A percentile compares a stretch with the other conserved stretches of the same genome.
Evolutionary conservation across 2,113 vertebrate genomes (phyloP).

Genomic region (Galbula dea): DNA sequence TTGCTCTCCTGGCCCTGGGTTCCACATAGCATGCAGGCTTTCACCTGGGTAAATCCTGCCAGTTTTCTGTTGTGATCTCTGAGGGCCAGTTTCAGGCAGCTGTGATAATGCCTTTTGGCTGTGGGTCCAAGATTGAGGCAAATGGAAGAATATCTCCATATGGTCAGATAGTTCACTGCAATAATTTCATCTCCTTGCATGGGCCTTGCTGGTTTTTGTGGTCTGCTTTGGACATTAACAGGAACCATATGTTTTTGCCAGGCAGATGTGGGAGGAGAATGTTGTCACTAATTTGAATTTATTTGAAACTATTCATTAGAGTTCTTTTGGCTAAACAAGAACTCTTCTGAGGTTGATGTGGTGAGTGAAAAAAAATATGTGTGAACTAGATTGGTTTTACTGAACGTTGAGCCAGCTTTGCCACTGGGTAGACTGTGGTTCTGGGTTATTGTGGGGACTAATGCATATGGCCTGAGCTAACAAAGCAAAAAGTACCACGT

Average conservation of each 20-base stretch:
- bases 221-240: conserved; percentile 13
- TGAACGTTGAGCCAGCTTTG: background rate
- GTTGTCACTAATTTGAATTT: background rate
- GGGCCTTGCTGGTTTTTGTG: background rate
- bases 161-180: background rate
- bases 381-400: background rate
- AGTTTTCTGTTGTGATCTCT: background rate
- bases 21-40: background rate
- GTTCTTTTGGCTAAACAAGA: background rate
- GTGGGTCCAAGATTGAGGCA: background rate
- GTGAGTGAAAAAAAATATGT: background rate
- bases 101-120: background rate
- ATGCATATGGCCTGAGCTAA: conserved; percentile 20
- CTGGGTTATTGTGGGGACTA: background rate
- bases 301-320: background rate
- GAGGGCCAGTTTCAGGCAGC: background rate
- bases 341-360: background rate
- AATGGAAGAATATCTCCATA: background rate
- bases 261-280: background rate
- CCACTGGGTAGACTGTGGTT: background rate
- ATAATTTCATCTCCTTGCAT: conserved; percentile 16
- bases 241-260: background rate
- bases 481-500: background rate
- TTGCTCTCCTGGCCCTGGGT: background rate
- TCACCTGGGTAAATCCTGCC: background rate